Base-by-base conservation (phyloP, 2,113 vertebrate species). In the Erinaceus europaeus region DNA sequence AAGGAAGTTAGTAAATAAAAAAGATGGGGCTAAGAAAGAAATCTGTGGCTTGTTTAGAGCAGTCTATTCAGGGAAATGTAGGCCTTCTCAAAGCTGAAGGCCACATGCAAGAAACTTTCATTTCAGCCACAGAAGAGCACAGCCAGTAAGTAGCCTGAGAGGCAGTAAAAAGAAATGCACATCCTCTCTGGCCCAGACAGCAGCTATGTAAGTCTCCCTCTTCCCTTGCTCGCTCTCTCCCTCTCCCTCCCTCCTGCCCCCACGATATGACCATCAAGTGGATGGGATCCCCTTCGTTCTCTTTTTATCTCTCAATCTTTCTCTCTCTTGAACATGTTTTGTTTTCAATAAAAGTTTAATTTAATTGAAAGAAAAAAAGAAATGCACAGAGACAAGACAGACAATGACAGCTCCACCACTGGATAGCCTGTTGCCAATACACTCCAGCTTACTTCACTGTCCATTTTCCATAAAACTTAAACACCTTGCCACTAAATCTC, bases 1-100 rank as follows among this genome's bases (percentile, higher is more conserved):
- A 68, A 91, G 72, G 65, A 94, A 82, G 88, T 64, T 9, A 59
- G 71, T 84, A 78, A 90, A 75, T 38, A 90, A 62, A 72, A 73
- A 18, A 78, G 34, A 81, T 25, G 32, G 17, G 71, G 78, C 53
- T 34, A 12, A 55, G 73, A 78, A 67, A 77, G 79, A 65, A 48
- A n/a, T 11, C 27, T 6, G 38, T 1, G 14, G n/a, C 62, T 25
- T 40, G 62, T 36, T 11, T 40, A 15, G n/a, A 64, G 71, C 64
- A 84, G 9, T n/a, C 68, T n/a, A 6, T 1, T 9, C 29, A 61
- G 53, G 72, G 76, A 90, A 50, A n/a, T n/a, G 44, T 1, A 9
- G 9, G 12, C 11, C 38, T 57, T 68, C 89, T 84, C n/a, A 0
- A 83, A 64, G 62, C 53, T 4, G 20, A 48, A 3, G 32, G 61